phyloP scores from a whole-genome alignment of 2,888 invertebrate species.

The Patella depressa region DNA sequence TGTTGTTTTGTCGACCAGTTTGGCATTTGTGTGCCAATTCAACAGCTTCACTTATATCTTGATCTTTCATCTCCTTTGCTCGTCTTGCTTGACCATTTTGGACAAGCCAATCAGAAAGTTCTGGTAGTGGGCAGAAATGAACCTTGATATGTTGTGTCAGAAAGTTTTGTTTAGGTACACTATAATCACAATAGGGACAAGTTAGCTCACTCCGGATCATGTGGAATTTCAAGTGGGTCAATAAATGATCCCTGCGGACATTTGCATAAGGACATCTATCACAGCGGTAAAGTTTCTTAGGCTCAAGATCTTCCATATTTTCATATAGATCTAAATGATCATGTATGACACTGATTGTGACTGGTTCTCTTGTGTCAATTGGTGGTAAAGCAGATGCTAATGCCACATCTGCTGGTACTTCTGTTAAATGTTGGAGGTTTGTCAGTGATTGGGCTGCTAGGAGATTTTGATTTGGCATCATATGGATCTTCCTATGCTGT shows the following conservation, averaged over 20 bases:
- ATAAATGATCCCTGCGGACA: slow-evolving; percentile 80
- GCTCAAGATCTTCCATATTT: slow-evolving; percentile 64
- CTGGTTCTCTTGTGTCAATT: slow-evolving; percentile 48
- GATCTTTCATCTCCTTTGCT: slow-evolving; percentile 53
- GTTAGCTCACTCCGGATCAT: slow-evolving; percentile 78
- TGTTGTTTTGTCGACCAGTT: slow-evolving; percentile 18
- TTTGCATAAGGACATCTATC: slow-evolving; percentile 86
- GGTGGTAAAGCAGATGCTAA: slow-evolving; percentile 61
- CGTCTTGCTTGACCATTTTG: slow-evolving; percentile 60
- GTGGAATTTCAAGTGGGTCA: slow-evolving; percentile 84
- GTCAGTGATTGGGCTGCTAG: slow-evolving; percentile 65
- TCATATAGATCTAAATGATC: slow-evolving; percentile 66
- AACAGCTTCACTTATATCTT: slow-evolving; percentile 55
- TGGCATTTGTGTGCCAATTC: slow-evolving; percentile 43
- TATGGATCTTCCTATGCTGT: slow-evolving; percentile 85
- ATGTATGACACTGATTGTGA: slow-evolving; percentile 59
- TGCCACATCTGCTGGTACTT: slow-evolving; percentile 74
- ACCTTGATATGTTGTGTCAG: slow-evolving; percentile 85
- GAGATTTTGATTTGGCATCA: slow-evolving; percentile 67
- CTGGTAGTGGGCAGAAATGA: slow-evolving; percentile 77
- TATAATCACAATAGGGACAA: slow-evolving; percentile 88
- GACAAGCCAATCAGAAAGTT: slow-evolving; percentile 61
- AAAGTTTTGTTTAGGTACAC: slow-evolving; percentile 81
- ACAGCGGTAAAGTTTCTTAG: slow-evolving; percentile 80
- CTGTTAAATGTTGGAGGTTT: slow-evolving; percentile 66